Conservation (phyloP, 2,113 vertebrate species). For the Micromys minutus region DNA sequence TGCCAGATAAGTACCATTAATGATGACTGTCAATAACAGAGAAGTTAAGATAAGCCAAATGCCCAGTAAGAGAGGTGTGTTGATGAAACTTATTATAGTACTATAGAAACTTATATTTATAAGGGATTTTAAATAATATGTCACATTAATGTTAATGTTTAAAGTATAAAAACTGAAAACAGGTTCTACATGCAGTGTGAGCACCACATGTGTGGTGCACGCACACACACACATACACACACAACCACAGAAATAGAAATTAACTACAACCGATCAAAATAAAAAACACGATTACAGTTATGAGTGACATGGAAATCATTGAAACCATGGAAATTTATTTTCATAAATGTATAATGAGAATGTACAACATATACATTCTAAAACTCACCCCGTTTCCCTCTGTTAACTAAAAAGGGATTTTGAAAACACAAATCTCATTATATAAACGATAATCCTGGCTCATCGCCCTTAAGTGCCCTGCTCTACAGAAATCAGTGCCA, state of each 20-base stretch:
- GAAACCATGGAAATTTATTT: slow-evolving; percentile 35
- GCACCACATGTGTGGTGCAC: background rate
- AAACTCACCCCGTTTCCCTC: background rate
- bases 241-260: slow-evolving; percentile 16
- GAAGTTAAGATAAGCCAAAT: slow-evolving; percentile 18
- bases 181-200: background rate
- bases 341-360: slow-evolving; percentile 49
- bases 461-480: background rate
- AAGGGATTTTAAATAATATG: slow-evolving; percentile 48
- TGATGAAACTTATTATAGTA: slow-evolving; percentile 35
- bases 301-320: background rate
- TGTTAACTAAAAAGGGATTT: background rate
- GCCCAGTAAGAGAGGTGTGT: slow-evolving; percentile 6
- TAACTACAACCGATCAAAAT: slow-evolving; percentile 23
- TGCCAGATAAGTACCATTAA: slow-evolving; percentile 48
- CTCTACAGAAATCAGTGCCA: background rate
- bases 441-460: background rate
- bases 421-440: slow-evolving; percentile 15
- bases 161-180: slow-evolving; percentile 44
- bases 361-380: background rate
- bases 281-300: slow-evolving; percentile 8
- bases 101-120: slow-evolving; percentile 3
- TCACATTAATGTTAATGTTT: background rate
- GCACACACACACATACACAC: background rate
- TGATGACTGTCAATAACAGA: slow-evolving; percentile 56